Conservation (phyloP, 2,797 vertebrate species). For the Steatocranus sp. region DNA sequence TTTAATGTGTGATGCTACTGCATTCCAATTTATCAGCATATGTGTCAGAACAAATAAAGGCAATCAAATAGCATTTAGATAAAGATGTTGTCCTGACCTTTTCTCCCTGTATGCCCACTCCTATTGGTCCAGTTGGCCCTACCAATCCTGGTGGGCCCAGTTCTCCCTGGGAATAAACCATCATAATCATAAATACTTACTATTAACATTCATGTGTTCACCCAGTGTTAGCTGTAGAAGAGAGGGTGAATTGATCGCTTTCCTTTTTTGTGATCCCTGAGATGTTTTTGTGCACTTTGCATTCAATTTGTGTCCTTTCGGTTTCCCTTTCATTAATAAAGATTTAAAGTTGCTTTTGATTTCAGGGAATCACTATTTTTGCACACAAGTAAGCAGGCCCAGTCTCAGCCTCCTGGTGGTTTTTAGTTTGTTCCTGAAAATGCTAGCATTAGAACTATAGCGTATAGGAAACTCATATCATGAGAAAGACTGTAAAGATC, state of each 20-base stretch:
- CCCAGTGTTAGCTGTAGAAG: background rate
- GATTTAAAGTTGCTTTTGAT: background rate
- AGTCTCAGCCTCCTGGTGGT: background rate
- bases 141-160: constrained; percentile 76
- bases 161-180: constrained; percentile 76
- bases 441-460: background rate
- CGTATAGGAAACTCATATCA: background rate
- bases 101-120: constrained; percentile 83
- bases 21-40: background rate
- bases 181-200: background rate
- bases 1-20: background rate
- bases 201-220: background rate
- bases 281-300: background rate
- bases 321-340: background rate
- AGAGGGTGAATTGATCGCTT: background rate
- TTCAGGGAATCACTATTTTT: background rate
- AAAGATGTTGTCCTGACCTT: constrained; percentile 70
- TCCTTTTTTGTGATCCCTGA: background rate
- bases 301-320: background rate
- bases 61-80: background rate
- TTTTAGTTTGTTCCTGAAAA: background rate
- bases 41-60: background rate
- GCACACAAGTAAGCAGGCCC: background rate
- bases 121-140: constrained; percentile 77
- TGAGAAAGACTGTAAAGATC: background rate